phyloP scores from a whole-genome alignment of 2,113 vertebrate species.

The Hassar affinis region DNA sequence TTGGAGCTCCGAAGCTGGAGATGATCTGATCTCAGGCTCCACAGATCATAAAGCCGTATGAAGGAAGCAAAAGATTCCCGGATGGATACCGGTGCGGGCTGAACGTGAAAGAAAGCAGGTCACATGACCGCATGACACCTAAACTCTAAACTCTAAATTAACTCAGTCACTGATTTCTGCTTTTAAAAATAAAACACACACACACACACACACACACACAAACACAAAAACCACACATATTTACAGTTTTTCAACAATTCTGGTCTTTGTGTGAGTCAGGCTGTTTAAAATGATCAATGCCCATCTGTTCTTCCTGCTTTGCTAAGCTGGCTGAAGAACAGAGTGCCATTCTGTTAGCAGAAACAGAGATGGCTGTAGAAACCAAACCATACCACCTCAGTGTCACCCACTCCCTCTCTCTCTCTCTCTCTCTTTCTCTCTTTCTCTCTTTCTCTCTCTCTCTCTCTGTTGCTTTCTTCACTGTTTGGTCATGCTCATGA shows the following conservation, averaged over 20 bases:
- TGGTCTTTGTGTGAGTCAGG: conserved; percentile 62
- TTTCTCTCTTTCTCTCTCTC: conserved; percentile 14
- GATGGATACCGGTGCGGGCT: neutral
- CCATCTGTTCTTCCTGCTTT: conserved; percentile 67
- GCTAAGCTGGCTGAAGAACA: conserved; percentile 66
- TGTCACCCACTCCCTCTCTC: conserved; percentile 36
- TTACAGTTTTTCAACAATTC: conserved; percentile 65
- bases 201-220: neutral
- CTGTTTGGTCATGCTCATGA: neutral
- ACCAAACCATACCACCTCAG: conserved; percentile 48
- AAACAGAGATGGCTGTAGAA: conserved; percentile 64
- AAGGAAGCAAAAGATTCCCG: neutral
- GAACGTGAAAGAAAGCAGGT: neutral
- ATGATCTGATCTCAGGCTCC: no score
- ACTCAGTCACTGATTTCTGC: neutral
- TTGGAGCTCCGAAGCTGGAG: no score
- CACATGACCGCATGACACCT: neutral
- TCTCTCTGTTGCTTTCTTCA: neutral
- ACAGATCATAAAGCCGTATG: no score
- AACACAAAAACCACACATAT: neutral
- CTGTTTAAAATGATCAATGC: conserved; percentile 68
- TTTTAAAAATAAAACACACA: neutral
- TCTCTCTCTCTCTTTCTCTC: conserved; percentile 31
- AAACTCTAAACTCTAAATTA: neutral
- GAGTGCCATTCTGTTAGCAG: conserved; percentile 72